Percentiles rank a stretch among this genome's conserved stretches.
These are phyloP conservation scores for Drosophila simulans DNA, from an alignment of 1,140 invertebrate genomes.

Conservation along the genomic window DNA sequence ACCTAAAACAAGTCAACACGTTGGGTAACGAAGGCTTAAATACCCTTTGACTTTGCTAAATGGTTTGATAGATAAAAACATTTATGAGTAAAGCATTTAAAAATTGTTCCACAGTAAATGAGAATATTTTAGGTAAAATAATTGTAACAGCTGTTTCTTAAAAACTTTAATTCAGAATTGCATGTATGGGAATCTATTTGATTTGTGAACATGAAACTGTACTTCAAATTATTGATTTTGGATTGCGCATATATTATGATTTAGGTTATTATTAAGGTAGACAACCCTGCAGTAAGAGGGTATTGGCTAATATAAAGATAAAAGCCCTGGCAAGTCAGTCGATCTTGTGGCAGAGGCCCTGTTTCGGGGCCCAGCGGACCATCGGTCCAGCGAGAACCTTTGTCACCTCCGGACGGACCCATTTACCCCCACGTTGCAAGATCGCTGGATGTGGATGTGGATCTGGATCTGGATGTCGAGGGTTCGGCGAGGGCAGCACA, in stretches of 20 bases:
- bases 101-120: too few relatives aligned
- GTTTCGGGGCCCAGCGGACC: slow-evolving; percentile 12
- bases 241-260: neutral
- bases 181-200: too few relatives aligned
- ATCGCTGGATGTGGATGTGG: slow-evolving; percentile 3
- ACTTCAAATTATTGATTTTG: neutral
- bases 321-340: neutral
- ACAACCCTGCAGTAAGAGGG: neutral
- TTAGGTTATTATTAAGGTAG: too few relatives aligned
- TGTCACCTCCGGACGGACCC: slow-evolving; percentile 74
- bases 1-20: slow-evolving; percentile 5
- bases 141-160: too few relatives aligned
- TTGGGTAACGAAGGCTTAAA: neutral
- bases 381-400: slow-evolving; percentile 53
- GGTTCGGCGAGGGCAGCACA: slow-evolving; percentile 69
- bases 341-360: slow-evolving; percentile 10
- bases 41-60: neutral
- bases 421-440: slow-evolving; percentile 63
- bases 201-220: too few relatives aligned
- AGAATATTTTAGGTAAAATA: too few relatives aligned
- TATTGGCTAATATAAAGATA: slow-evolving; percentile 5
- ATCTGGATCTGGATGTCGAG: slow-evolving; percentile 2
- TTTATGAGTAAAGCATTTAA: too few relatives aligned
- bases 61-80: too few relatives aligned
- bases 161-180: too few relatives aligned